Conservation (phyloP, 2,888 invertebrate genomes). For the Xestia c-nigrum region DNA sequence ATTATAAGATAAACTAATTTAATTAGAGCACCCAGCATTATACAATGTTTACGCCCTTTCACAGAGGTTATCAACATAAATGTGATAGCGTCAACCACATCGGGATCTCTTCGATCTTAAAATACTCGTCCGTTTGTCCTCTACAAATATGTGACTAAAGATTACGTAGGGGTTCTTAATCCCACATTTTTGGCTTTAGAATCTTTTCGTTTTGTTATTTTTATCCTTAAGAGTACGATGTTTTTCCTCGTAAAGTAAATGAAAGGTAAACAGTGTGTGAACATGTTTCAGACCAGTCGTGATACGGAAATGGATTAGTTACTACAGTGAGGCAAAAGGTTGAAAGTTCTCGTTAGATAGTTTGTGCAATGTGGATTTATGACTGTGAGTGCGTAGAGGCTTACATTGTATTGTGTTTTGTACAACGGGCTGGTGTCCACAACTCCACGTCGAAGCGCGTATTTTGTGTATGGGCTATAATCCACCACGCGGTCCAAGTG, state of each 20-base stretch:
- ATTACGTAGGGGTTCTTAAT: conserved; percentile 3
- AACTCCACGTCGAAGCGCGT: too few relatives aligned
- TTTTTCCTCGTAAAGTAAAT: conserved; percentile 36
- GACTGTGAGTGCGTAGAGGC: too few relatives aligned
- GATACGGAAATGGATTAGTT: conserved; percentile 24
- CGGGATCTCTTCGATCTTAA: conserved; percentile 13
- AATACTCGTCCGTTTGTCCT: conserved; percentile 26
- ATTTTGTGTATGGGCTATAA: too few relatives aligned
- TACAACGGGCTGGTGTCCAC: too few relatives aligned
- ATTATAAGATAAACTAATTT: conserved; percentile 33
- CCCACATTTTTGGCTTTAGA: neutral
- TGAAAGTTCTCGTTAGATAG: neutral
- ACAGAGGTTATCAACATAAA: conserved; percentile 44
- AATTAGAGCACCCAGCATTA: conserved; percentile 34
- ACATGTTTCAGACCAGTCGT: conserved; percentile 13
- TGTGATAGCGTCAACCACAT: conserved; percentile 17
- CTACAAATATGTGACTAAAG: conserved; percentile 20
- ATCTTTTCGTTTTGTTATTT: conserved; percentile 10
- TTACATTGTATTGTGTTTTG: too few relatives aligned
- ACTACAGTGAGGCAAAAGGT: conserved; percentile 16
- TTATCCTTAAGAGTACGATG: conserved; percentile 8
- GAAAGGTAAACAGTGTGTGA: conserved; percentile 35
- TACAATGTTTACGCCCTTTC: conserved; percentile 22
- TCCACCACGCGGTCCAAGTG: too few relatives aligned
- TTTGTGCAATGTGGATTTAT: conserved; percentile 6